phyloP scores from a whole-genome alignment of 2,888 invertebrate genomes.

The Hypomecis punctinalis region DNA sequence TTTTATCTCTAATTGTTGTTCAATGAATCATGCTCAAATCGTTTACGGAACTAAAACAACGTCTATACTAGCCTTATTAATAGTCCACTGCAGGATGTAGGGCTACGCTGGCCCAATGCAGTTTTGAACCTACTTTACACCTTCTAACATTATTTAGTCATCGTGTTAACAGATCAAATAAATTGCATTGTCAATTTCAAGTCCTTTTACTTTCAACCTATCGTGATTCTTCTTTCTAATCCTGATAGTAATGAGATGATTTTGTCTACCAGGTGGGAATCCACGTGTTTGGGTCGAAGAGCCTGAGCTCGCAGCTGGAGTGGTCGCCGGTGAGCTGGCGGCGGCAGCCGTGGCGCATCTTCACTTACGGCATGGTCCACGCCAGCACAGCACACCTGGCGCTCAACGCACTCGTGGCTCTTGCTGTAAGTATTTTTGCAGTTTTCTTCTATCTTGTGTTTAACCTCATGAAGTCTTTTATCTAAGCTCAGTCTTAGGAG shows the following conservation, averaged over 20 bases:
- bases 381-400: constrained; percentile 90
- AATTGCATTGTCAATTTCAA: no score
- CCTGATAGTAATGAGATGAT: neutral
- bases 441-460: neutral
- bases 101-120: no score
- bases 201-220: no score
- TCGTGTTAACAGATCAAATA: no score
- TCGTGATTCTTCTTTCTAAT: no score
- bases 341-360: constrained; percentile 90
- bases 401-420: constrained; percentile 86
- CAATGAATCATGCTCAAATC: neutral
- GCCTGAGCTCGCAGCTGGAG: constrained; percentile 58
- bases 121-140: no score
- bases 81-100: no score
- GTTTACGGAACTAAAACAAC: no score
- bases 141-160: no score
- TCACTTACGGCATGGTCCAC: constrained; percentile 92
- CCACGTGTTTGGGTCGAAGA: constrained; percentile 56
- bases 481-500: no score
- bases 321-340: constrained; percentile 80
- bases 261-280: constrained; percentile 55
- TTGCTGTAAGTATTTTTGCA: constrained; percentile 67
- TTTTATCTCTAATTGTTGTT: neutral
- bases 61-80: no score
- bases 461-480: neutral